Evolutionary conservation across 2,888 invertebrate genomes (phyloP).

Genomic region (Corythucha ciliata): DNA sequence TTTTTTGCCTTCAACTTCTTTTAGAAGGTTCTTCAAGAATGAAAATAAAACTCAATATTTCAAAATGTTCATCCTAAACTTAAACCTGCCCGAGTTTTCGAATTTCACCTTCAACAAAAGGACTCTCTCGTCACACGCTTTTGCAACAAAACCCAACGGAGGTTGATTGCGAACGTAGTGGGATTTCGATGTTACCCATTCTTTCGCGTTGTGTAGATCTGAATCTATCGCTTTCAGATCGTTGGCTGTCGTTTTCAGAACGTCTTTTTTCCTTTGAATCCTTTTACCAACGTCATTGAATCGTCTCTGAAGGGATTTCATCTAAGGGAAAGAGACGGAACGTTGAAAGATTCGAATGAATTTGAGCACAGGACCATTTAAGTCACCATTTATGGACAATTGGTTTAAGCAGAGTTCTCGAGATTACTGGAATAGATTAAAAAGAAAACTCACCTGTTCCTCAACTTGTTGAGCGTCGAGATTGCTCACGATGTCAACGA

Average conservation of each 20-base stretch:
- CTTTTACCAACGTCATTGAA: conserved; percentile 77
- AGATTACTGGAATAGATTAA: conserved; percentile 56
- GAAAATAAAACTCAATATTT: neutral
- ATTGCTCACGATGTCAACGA: conserved; percentile 72
- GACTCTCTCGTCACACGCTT: conserved; percentile 63
- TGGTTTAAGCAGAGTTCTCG: neutral
- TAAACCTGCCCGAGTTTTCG: neutral
- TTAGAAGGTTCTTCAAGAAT: conserved; percentile 50
- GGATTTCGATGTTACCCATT: conserved; percentile 69
- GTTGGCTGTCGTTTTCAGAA: conserved; percentile 72
- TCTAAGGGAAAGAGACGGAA: conserved; percentile 40
- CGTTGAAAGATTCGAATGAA: neutral
- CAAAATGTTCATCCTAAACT: neutral
- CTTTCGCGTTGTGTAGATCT: conserved; percentile 68
- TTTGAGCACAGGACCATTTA: neutral
- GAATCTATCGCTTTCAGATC: conserved; percentile 70
- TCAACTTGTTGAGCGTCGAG: conserved; percentile 84
- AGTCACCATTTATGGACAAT: neutral
- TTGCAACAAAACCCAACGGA: conserved; percentile 66
- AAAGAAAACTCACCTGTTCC: conserved; percentile 71
- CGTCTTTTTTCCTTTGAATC: conserved; percentile 71
- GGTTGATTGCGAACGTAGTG: conserved; percentile 55
- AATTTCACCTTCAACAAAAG: conserved; percentile 51
- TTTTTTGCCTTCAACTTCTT: conserved; percentile 77
- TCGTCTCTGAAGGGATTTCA: conserved; percentile 73